Evolutionary conservation across 2,888 invertebrate species (phyloP).

Genomic region (Allophyes oxyacanthae): DNA sequence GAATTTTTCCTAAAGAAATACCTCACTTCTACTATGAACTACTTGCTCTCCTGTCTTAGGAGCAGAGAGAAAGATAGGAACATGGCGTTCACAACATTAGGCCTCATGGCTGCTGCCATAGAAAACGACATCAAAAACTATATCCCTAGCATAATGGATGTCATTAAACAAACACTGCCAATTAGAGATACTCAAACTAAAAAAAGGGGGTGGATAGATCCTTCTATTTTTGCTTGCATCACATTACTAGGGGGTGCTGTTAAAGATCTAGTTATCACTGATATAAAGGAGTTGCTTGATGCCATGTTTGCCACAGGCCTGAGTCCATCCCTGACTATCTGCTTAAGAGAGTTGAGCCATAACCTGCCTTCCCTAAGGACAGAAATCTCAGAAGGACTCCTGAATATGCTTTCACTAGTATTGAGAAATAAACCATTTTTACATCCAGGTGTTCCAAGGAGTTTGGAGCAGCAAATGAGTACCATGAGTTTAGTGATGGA

Average conservation of each 20-base stretch:
- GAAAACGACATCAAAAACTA: constrained; percentile 94
- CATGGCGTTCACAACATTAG: constrained; percentile 96
- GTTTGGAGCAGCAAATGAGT: constrained; percentile 86
- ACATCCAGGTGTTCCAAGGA: constrained; percentile 94
- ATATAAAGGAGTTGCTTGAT: constrained; percentile 95
- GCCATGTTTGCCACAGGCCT: constrained; percentile 98
- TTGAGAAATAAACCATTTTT: constrained; percentile 96
- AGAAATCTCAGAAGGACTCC: constrained; percentile 97
- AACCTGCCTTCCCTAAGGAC: constrained; percentile 96
- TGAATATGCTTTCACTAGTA: constrained; percentile 97
- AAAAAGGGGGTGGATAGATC: constrained; percentile 93
- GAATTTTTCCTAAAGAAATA: constrained; percentile 94
- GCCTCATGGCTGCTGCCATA: constrained; percentile 96
- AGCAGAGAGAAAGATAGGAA: constrained; percentile 96
- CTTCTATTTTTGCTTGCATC: constrained; percentile 97
- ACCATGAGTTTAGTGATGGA: constrained; percentile 86
- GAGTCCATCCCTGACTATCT: constrained; percentile 96
- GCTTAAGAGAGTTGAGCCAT: constrained; percentile 96
- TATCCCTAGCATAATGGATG: constrained; percentile 95
- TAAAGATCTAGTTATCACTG: constrained; percentile 92
- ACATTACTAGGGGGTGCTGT: constrained; percentile 97
- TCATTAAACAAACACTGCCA: constrained; percentile 93
- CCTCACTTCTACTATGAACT: constrained; percentile 92
- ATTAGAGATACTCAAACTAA: constrained; percentile 93
- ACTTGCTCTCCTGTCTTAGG: constrained; percentile 93